phyloP scores from a whole-genome alignment of 2,113 vertebrate genomes.

The Propithecus coquereli region DNA sequence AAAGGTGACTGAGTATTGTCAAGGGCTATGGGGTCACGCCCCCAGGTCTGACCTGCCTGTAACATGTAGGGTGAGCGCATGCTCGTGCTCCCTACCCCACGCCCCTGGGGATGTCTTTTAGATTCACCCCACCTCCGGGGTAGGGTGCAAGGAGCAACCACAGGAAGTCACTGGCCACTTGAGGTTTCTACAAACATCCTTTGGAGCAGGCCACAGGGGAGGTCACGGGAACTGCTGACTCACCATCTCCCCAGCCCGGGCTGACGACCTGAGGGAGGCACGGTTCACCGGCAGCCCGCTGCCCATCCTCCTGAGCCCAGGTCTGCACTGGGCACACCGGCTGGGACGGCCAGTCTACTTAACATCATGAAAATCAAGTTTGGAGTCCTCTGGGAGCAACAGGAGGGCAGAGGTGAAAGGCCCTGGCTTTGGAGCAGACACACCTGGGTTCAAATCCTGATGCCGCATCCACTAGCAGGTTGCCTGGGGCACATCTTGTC shows the following conservation, averaged over 20 bases:
- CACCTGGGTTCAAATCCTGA: not conserved
- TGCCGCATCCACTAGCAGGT: not conserved
- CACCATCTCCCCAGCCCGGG: not conserved
- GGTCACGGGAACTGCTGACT: constrained; percentile 40
- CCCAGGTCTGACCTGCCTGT: accelerated
- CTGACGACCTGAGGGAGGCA: not conserved
- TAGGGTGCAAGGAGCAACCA: not conserved
- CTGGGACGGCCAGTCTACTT: not conserved
- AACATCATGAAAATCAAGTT: not conserved
- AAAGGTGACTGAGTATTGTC: not conserved
- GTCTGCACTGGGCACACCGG: not conserved
- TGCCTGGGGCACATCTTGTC: not conserved
- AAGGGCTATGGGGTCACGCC: not conserved
- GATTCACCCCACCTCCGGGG: not conserved
- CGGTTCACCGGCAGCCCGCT: not conserved
- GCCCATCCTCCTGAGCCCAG: not conserved
- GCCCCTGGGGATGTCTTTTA: not conserved
- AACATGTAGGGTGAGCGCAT: accelerated
- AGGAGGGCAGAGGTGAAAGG: accelerated
- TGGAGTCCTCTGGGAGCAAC: not conserved
- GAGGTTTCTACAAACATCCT: constrained; percentile 45
- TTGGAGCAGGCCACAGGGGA: not conserved
- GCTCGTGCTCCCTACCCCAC: not conserved
- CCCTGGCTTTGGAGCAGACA: not conserved
- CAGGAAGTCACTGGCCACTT: not conserved